Evolutionary conservation across 2,113 vertebrate genomes (phyloP).

Genomic region (Xerus inauris): DNA sequence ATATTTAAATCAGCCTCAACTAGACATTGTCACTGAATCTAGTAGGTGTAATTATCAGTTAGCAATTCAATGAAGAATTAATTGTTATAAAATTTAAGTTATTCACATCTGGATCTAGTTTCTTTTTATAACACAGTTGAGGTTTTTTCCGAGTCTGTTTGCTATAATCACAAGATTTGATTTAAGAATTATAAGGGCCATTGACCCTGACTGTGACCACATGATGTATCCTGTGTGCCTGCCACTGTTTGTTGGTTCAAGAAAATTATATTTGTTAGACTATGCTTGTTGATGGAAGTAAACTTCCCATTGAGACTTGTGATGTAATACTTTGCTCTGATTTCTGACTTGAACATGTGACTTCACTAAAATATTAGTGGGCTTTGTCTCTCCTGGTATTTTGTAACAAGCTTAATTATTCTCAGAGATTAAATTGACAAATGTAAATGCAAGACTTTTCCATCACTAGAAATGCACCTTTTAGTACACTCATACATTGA

Average conservation of each 20-base stretch:
- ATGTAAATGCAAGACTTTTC: background rate
- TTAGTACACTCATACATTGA: background rate
- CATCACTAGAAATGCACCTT: background rate
- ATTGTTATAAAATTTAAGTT: background rate
- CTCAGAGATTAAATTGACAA: background rate
- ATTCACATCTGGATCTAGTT: background rate
- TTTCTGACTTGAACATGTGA: background rate
- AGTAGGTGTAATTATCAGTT: background rate
- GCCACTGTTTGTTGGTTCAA: background rate
- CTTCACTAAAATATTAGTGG: background rate
- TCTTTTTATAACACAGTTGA: background rate
- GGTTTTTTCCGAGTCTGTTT: background rate
- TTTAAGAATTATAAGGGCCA: background rate
- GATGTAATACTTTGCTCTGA: background rate
- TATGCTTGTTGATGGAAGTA: background rate
- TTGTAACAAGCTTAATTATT: slow-evolving; percentile 3
- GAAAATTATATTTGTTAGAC: background rate
- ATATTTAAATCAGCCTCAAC: background rate
- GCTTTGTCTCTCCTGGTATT: background rate
- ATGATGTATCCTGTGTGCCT: background rate
- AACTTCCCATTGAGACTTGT: background rate
- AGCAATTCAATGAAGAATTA: slow-evolving; percentile 1
- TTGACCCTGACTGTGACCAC: background rate
- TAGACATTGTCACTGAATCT: background rate
- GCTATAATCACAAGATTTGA: background rate